These are phyloP conservation scores for Serranus cabrilla DNA, from an alignment of 2,797 vertebrate genomes.

Conservation along the genomic window DNA sequence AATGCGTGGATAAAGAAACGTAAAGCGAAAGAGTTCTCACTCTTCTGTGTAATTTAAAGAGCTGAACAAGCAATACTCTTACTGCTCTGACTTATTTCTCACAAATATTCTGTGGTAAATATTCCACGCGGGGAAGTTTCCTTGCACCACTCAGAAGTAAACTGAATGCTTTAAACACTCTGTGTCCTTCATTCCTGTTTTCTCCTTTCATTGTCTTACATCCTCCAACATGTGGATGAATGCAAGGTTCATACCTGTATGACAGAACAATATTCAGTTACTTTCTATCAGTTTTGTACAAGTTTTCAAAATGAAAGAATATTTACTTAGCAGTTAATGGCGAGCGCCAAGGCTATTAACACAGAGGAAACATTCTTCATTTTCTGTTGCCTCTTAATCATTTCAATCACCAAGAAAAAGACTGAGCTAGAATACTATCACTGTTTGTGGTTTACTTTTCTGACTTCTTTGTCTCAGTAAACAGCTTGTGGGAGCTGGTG, in stretches of 20 bases:
- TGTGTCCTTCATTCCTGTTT: neutral
- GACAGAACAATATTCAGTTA: neutral
- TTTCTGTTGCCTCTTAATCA: conserved; percentile 1
- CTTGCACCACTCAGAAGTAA: neutral
- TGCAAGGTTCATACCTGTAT: neutral
- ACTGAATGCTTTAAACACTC: neutral
- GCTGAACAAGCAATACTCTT: neutral
- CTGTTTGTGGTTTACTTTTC: neutral
- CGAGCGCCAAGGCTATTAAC: conserved; percentile 25
- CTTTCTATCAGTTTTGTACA: neutral
- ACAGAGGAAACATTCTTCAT: conserved; percentile 19
- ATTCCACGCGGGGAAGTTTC: no score
- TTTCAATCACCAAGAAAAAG: conserved; percentile 16
- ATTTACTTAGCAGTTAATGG: conserved; percentile 14
- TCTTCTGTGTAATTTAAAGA: neutral
- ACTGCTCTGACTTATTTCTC: neutral
- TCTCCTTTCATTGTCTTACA: neutral
- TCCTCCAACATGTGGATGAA: neutral
- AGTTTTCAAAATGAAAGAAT: conserved; percentile 7
- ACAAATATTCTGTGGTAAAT: neutral
- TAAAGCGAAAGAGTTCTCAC: neutral
- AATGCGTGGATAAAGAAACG: neutral
- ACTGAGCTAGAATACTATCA: conserved; percentile 23
- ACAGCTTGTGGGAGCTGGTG: neutral
- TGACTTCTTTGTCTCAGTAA: conserved; percentile 23